Percentiles rank a stretch among this genome's conserved stretches.
These are phyloP conservation scores for Drosophila heteroneura DNA, from an alignment of 2,888 invertebrate genomes.

Conservation along the genomic window DNA sequence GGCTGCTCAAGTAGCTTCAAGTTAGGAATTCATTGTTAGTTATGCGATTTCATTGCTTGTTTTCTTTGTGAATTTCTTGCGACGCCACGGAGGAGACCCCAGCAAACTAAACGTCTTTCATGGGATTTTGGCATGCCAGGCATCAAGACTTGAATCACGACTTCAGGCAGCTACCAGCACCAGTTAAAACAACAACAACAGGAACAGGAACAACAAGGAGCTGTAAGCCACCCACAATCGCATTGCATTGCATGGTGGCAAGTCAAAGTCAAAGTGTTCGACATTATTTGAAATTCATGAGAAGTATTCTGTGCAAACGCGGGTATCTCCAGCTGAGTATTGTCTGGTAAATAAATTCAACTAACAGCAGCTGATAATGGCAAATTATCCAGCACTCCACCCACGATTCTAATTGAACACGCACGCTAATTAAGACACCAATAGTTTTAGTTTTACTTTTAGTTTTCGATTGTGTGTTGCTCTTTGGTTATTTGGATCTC, in stretches of 20 bases:
- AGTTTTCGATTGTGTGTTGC: constrained; percentile 37
- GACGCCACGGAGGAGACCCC: constrained; percentile 45
- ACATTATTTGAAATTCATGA: constrained; percentile 81
- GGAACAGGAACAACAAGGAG: constrained; percentile 20
- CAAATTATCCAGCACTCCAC: constrained; percentile 53
- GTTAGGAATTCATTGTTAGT: constrained; percentile 76
- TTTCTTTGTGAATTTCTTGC: constrained; percentile 71
- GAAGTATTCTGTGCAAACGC: constrained; percentile 60
- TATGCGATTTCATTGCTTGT: constrained; percentile 81
- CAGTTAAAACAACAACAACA: constrained; percentile 31
- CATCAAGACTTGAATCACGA: constrained; percentile 74
- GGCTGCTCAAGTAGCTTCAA: constrained; percentile 71
- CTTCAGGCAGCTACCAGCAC: constrained; percentile 48
- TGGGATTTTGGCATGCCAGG: constrained; percentile 79
- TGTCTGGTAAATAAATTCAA: constrained; percentile 70
- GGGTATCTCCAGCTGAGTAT: constrained; percentile 19
- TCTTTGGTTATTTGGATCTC: constrained; percentile 17
- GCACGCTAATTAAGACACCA: constrained; percentile 79
- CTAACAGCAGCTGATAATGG: constrained; percentile 75
- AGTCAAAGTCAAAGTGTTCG: constrained; percentile 80
- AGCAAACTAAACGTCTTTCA: constrained; percentile 76
- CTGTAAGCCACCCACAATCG: constrained; percentile 52
- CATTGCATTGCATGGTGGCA: constrained; percentile 68
- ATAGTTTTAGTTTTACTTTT: constrained; percentile 66
- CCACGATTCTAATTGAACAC: constrained; percentile 71